These are phyloP conservation scores for Hydriomena furcata DNA, from an alignment of 2,888 invertebrate genomes.

Conservation along the genomic window DNA sequence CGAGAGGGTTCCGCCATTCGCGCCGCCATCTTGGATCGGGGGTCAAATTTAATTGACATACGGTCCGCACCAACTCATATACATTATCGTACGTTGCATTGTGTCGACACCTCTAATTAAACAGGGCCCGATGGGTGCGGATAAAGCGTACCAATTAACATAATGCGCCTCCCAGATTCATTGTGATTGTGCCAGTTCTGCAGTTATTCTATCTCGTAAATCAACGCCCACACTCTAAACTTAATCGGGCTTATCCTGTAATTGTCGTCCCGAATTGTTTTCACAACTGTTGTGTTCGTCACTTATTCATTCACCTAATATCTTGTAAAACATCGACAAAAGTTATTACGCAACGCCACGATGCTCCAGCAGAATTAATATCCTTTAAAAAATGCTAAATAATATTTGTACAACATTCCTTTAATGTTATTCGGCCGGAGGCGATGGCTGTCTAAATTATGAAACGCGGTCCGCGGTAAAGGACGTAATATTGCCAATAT, in stretches of 20 bases:
- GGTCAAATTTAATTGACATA: constrained; percentile 82
- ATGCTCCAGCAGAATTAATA: constrained; percentile 37
- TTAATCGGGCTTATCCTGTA: constrained; percentile 38
- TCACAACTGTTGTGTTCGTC: constrained; percentile 27
- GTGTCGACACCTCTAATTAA: constrained; percentile 80
- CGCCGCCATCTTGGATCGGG: constrained; percentile 77
- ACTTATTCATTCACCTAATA: constrained; percentile 1
- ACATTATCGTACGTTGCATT: constrained; percentile 70
- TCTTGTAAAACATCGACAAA: constrained; percentile 14
- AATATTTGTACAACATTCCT: constrained; percentile 59
- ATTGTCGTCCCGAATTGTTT: constrained; percentile 24
- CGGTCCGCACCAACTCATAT: constrained; percentile 69
- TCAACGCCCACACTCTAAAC: constrained; percentile 38
- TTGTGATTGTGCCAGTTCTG: constrained; percentile 52
- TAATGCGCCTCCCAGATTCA: constrained; percentile 63
- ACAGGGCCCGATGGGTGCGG: constrained; percentile 69
- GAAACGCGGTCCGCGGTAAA: constrained; percentile 57
- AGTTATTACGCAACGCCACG: constrained; percentile 28
- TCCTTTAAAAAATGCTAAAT: constrained; percentile 55
- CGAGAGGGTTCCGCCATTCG: constrained; percentile 50
- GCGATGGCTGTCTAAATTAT: constrained; percentile 60
- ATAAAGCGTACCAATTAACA: constrained; percentile 73
- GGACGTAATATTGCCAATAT: constrained; percentile 65
- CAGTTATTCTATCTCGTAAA: constrained; percentile 51
- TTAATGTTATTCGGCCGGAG: constrained; percentile 58